Evolutionary conservation across 2,888 invertebrate species (phyloP).

Genomic region (Amphipyra tragopoginis): DNA sequence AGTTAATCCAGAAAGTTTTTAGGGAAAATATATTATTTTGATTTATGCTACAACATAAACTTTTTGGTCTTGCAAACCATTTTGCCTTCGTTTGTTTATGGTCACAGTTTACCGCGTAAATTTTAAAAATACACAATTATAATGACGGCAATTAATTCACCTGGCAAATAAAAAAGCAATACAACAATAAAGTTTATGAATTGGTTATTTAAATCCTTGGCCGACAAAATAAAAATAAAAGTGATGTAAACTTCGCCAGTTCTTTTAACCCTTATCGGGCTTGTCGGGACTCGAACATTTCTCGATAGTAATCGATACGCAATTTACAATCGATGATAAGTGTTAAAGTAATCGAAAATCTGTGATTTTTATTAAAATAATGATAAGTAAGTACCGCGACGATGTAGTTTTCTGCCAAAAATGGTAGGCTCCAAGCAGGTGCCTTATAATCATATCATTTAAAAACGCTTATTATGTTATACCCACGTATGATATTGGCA

Average conservation of each 20-base stretch:
- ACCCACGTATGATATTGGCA: slow-evolving; percentile 5
- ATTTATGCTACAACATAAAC: too few relatives aligned
- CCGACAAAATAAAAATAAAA: slow-evolving; percentile 63
- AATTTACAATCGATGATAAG: slow-evolving; percentile 58
- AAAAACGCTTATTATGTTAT: slow-evolving; percentile 33
- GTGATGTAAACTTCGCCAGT: slow-evolving; percentile 45
- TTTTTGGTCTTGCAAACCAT: too few relatives aligned
- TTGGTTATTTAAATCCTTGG: slow-evolving; percentile 64
- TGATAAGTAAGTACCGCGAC: slow-evolving; percentile 29
- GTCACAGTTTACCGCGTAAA: not conserved
- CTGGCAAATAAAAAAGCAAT: slow-evolving; percentile 53
- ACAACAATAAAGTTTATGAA: slow-evolving; percentile 40
- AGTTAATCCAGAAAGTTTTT: not conserved
- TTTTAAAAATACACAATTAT: slow-evolving; percentile 6
- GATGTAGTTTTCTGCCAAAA: slow-evolving; percentile 24
- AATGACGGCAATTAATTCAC: slow-evolving; percentile 53
- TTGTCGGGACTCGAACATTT: slow-evolving; percentile 49
- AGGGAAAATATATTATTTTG: too few relatives aligned
- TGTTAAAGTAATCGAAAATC: slow-evolving; percentile 62
- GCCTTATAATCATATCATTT: slow-evolving; percentile 32
- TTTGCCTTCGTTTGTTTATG: too few relatives aligned
- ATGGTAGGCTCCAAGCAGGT: slow-evolving; percentile 22
- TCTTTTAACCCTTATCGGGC: slow-evolving; percentile 47
- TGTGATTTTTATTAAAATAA: slow-evolving; percentile 41
- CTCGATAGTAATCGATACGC: slow-evolving; percentile 58